Conservation (phyloP, 2,888 invertebrate species). For the Drosophila prostipennis region DNA sequence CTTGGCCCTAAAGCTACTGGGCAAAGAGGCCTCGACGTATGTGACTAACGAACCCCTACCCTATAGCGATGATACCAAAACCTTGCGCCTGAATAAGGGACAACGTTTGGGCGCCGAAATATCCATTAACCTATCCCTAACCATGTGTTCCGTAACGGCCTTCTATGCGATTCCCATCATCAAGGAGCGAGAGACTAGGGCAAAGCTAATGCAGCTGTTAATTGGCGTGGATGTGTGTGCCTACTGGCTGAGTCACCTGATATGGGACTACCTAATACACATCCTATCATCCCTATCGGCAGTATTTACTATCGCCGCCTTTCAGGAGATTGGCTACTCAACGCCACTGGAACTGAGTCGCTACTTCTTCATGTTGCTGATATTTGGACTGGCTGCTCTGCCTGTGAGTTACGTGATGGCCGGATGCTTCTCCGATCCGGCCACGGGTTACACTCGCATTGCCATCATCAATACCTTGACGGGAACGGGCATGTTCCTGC, state of each 20-base stretch:
- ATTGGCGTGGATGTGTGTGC: constrained; percentile 88
- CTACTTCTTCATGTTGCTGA: constrained; percentile 82
- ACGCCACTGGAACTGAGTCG: constrained; percentile 49
- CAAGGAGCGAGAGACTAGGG: constrained; percentile 88
- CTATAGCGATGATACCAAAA: constrained; percentile 86
- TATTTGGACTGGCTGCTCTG: constrained; percentile 89
- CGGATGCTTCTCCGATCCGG: constrained; percentile 88
- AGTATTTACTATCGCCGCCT: constrained; percentile 86
- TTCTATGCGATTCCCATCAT: constrained; percentile 87
- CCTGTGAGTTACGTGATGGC: constrained; percentile 89
- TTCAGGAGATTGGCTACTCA: constrained; percentile 86
- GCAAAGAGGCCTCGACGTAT: constrained; percentile 53
- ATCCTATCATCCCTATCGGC: constrained; percentile 88
- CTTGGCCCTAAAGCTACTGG: constrained; percentile 83
- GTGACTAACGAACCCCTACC: constrained; percentile 89
- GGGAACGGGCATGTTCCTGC: constrained; percentile 23
- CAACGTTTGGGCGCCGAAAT: constrained; percentile 85
- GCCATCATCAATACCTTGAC: constrained; percentile 11
- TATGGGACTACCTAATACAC: constrained; percentile 86
- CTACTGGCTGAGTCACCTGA: constrained; percentile 89
- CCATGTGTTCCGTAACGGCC: constrained; percentile 88
- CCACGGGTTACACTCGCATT: constrained; percentile 88
- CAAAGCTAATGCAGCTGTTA: constrained; percentile 90
- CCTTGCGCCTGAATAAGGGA: constrained; percentile 66
- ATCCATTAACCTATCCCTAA: constrained; percentile 88